Evolutionary conservation across 2,113 vertebrate species (phyloP).

Genomic region (Corythaixoides concolor): DNA sequence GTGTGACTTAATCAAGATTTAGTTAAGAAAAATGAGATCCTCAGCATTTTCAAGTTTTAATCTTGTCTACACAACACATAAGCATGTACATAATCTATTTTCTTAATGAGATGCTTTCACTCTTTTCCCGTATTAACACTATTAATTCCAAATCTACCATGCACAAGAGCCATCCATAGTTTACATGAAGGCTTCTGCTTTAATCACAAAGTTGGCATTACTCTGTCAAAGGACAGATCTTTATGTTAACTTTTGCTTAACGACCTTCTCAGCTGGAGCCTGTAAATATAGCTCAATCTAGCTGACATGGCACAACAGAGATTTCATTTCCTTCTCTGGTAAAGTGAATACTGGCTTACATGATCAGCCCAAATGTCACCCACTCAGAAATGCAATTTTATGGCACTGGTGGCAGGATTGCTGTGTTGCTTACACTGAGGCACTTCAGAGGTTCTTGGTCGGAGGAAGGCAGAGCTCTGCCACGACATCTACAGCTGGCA

Average conservation of each 20-base stretch:
- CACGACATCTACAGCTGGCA: background rate
- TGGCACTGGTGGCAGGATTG: background rate
- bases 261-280: background rate
- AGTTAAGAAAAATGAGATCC: background rate
- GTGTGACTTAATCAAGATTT: constrained; percentile 17
- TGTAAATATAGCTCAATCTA: background rate
- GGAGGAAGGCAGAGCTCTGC: background rate
- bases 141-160: background rate
- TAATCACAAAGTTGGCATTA: background rate
- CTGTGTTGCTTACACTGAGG: background rate
- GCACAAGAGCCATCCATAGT: background rate
- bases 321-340: background rate
- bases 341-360: background rate
- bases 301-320: background rate
- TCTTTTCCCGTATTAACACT: background rate
- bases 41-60: constrained; percentile 1
- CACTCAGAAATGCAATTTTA: background rate
- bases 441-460: background rate
- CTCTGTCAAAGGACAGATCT: constrained; percentile 15
- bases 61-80: background rate
- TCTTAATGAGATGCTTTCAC: constrained; percentile 2
- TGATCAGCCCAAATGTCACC: background rate
- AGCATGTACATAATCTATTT: background rate
- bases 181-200: background rate
- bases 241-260: background rate